These are phyloP conservation scores for Rhyacophila evoluta DNA, from an alignment of 2,888 invertebrate genomes.

Conservation along the genomic window DNA sequence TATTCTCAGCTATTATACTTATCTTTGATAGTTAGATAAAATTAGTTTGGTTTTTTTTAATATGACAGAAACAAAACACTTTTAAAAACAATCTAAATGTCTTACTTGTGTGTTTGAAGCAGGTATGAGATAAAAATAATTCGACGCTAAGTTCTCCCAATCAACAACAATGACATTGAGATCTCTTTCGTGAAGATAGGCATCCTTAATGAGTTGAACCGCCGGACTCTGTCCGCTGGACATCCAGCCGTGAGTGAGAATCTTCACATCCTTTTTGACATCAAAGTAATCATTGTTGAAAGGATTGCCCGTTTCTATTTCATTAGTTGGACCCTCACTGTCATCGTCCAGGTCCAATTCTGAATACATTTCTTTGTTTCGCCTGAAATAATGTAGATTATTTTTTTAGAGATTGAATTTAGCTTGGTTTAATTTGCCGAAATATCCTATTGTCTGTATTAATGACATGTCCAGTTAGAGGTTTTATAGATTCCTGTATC, in stretches of 20 bases:
- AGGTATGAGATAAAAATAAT: conserved; percentile 63
- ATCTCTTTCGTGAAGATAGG: conserved; percentile 62
- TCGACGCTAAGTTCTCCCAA: conserved; percentile 64
- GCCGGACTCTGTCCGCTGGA: conserved; percentile 62
- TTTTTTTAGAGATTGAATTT: no score
- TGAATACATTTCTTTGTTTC: conserved; percentile 11
- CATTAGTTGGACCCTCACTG: conserved; percentile 39
- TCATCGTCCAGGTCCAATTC: conserved; percentile 15
- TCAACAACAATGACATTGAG: conserved; percentile 69
- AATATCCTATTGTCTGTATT: no score
- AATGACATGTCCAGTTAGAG: no score
- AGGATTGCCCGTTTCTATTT: conserved; percentile 57
- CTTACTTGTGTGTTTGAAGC: conserved; percentile 62
- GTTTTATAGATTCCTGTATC: no score
- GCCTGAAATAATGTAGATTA: conserved; percentile 37
- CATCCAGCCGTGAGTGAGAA: conserved; percentile 71
- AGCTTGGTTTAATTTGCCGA: no score
- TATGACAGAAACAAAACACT: no score
- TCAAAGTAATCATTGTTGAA: conserved; percentile 59
- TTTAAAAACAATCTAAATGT: neutral
- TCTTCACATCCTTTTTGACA: conserved; percentile 63
- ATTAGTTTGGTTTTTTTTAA: no score
- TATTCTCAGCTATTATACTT: no score
- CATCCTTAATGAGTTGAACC: conserved; percentile 64
- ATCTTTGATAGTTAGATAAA: no score